A percentile compares a stretch with the other conserved stretches of the same genome.
These are phyloP conservation scores for Pygoscelis adeliae DNA, from an alignment of 2,113 vertebrate species.

Conservation along the genomic window DNA sequence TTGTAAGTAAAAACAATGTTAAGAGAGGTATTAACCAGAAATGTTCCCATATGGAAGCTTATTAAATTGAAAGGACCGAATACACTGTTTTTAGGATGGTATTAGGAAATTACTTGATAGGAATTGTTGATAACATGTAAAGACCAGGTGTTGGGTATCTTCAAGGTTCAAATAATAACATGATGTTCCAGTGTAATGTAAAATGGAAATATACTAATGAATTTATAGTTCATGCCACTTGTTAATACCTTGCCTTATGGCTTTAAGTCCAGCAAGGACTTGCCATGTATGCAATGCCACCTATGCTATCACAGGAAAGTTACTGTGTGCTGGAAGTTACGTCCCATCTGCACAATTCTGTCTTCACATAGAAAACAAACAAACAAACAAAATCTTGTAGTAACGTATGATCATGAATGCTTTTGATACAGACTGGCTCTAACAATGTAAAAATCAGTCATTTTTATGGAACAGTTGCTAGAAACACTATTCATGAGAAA, in stretches of 20 bases:
- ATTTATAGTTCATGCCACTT: background rate
- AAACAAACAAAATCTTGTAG: background rate
- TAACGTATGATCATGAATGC: background rate
- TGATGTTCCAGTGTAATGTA: background rate
- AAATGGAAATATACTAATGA: background rate
- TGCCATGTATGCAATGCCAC: background rate
- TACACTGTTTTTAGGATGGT: background rate
- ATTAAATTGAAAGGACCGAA: background rate
- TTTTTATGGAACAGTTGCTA: background rate
- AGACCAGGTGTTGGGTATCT: background rate
- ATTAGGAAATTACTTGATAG: background rate
- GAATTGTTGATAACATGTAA: background rate
- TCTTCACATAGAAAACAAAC: background rate
- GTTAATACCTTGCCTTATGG: background rate
- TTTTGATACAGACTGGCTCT: background rate
- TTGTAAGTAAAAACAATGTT: background rate
- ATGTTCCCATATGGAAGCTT: background rate
- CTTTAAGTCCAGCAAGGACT: background rate
- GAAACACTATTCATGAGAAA: background rate
- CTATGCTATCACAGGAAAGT: background rate
- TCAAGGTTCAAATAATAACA: background rate
- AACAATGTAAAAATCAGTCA: background rate
- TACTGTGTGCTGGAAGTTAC: background rate
- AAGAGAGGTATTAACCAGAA: background rate
- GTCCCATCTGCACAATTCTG: background rate